Conservation (phyloP, 2,888 invertebrate genomes). For the Drosophila eohydei region DNA sequence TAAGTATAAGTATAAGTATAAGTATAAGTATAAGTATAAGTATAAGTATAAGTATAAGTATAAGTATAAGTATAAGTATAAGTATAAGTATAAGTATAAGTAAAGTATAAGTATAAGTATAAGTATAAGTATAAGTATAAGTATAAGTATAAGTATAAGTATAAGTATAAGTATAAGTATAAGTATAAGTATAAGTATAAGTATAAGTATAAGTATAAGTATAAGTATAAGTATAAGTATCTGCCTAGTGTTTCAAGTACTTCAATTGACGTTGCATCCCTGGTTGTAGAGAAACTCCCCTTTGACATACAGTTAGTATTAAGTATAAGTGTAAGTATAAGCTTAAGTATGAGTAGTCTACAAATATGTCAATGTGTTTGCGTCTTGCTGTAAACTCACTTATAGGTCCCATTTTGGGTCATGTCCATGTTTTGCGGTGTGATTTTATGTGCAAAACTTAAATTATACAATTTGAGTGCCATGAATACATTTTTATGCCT, state of each 20-base stretch:
- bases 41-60: too few relatives aligned
- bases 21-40: too few relatives aligned
- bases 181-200: too few relatives aligned
- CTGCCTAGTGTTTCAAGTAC: too few relatives aligned
- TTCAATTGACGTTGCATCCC: conserved; percentile 26
- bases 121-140: too few relatives aligned
- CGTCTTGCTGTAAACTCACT: conserved; percentile 28
- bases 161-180: too few relatives aligned
- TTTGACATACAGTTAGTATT: conserved; percentile 14
- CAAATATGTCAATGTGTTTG: conserved; percentile 1
- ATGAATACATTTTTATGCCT: conserved; percentile 71
- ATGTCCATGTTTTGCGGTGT: conserved; percentile 70
- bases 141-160: too few relatives aligned
- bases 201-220: too few relatives aligned
- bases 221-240: neutral
- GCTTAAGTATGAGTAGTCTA: conserved; percentile 8
- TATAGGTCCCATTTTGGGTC: conserved; percentile 39
- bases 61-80: too few relatives aligned
- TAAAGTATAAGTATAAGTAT: too few relatives aligned
- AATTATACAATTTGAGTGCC: conserved; percentile 78
- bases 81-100: too few relatives aligned
- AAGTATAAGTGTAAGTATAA: conserved; percentile 13
- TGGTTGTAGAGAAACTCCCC: conserved; percentile 26
- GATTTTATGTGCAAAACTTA: conserved; percentile 81
- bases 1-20: too few relatives aligned